Conservation (phyloP, 2,888 invertebrate genomes). For the Netelia fuscicornis region DNA sequence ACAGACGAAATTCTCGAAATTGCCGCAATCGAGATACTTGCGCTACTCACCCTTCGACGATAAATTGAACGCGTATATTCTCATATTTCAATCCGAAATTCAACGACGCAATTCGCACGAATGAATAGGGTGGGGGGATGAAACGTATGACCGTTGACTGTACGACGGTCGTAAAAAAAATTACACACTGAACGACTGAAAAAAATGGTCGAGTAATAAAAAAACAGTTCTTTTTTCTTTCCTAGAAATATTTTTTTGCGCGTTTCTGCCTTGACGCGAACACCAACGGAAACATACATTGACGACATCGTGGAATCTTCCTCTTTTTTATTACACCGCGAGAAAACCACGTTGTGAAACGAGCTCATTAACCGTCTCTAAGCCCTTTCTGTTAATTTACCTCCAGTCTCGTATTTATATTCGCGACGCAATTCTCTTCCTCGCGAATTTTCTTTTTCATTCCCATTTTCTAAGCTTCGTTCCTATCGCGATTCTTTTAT, state of each 20-base stretch:
- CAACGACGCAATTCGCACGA: too few relatives aligned
- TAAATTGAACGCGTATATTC: too few relatives aligned
- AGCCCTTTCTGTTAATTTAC: conserved; percentile 14
- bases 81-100: too few relatives aligned
- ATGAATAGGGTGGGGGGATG: too few relatives aligned
- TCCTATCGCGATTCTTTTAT: conserved; percentile 12
- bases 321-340: not conserved
- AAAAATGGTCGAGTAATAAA: not conserved
- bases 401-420: not conserved
- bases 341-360: not conserved
- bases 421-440: not conserved
- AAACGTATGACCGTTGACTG: not conserved
- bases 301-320: not conserved
- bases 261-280: not conserved
- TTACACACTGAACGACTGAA: not conserved
- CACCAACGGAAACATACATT: not conserved
- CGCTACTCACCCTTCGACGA: too few relatives aligned
- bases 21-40: not conserved
- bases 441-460: not conserved
- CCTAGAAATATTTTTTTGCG: not conserved
- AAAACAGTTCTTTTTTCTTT: not conserved
- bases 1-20: not conserved
- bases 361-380: conserved; percentile 5
- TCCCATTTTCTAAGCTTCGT: not conserved
- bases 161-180: not conserved